Percentiles rank a stretch among this genome's conserved stretches.
phyloP scores from a whole-genome alignment of 2,797 vertebrate genomes.

The Anguilla megastoma region DNA sequence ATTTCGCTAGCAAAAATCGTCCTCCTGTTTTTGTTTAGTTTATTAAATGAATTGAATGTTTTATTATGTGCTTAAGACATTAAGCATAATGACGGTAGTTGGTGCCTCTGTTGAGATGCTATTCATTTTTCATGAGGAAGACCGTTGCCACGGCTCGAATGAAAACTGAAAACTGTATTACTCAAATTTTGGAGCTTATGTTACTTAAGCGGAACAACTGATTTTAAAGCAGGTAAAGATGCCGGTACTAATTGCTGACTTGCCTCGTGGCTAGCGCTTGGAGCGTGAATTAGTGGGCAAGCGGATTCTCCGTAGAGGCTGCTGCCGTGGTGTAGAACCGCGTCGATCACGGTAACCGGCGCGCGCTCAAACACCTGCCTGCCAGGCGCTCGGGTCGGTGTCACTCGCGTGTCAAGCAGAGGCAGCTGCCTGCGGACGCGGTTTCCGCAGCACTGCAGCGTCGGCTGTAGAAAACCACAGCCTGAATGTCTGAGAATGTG shows the following conservation, averaged over 20 bases:
- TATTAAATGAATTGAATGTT: not conserved
- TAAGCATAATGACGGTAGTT: not conserved
- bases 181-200: constrained; percentile 48
- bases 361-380: constrained; percentile 43
- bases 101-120: not conserved
- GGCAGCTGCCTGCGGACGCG: not conserved
- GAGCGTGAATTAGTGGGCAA: constrained; percentile 45
- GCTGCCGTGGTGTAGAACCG: constrained; percentile 34
- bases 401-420: not conserved
- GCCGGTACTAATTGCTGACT: constrained; percentile 63
- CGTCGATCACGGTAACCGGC: constrained; percentile 47
- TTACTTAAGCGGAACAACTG: constrained; percentile 62
- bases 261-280: constrained; percentile 50
- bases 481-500: not conserved
- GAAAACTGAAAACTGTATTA: constrained; percentile 48
- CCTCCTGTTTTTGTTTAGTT: not conserved
- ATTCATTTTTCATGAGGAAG: not conserved
- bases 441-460: not conserved
- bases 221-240: constrained; percentile 65
- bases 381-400: not conserved
- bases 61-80: not conserved
- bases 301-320: constrained; percentile 43
- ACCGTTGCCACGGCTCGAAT: not conserved
- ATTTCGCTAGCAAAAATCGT: not conserved
- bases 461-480: not conserved